Base-by-base conservation (phyloP, 2,797 vertebrate species). In the Pitangus sulphuratus region DNA sequence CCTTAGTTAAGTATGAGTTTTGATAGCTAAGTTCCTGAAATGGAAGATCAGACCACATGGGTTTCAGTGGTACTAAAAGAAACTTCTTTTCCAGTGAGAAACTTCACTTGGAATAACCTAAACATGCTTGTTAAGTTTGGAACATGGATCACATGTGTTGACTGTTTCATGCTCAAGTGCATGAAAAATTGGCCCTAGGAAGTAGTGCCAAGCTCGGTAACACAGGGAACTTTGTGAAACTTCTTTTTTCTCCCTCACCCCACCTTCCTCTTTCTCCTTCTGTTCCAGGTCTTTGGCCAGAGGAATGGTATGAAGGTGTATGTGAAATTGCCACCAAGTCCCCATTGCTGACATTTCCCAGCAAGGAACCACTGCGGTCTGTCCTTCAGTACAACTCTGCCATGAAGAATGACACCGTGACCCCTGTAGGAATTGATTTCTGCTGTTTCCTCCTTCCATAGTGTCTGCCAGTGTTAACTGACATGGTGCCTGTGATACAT, bases 331-430 rank as follows among this genome's bases (percentile, higher is more conserved):
- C 99, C 40, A 99, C 99, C 84, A 99, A 99, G 93, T 99, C 99
- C 0, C 99, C 99, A 0, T 97, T 99, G 89, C 98, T 99, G 71
- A 99, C 99, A 0, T 99, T 99, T 89, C 99, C 99, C 66, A 99
- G 99, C 74, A 99, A 99, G 80, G 99, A 99, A 65, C 99, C 99
- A 0, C 97, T 99, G 42, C 98, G 99, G 24, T 99, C 99, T 4
- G 99, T 99, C 76, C 98, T 99, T 93, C 99, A 99, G 97, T 99
- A 99, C 97, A 99, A 99, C 96, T 99, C 99, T 1, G 99, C 99
- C 22, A 98, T 99, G 97, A 99, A 99, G 97, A 99, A 99, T 0
- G 99, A 99, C 96, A 99, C 99, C 0, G 99, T 99, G 85, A 99
- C 99, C 7, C 89, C 99, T 7, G 99, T 99, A 98, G 85, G 98